Conservation (phyloP, 1,140 invertebrate species). For the Heliconius nattereri region DNA sequence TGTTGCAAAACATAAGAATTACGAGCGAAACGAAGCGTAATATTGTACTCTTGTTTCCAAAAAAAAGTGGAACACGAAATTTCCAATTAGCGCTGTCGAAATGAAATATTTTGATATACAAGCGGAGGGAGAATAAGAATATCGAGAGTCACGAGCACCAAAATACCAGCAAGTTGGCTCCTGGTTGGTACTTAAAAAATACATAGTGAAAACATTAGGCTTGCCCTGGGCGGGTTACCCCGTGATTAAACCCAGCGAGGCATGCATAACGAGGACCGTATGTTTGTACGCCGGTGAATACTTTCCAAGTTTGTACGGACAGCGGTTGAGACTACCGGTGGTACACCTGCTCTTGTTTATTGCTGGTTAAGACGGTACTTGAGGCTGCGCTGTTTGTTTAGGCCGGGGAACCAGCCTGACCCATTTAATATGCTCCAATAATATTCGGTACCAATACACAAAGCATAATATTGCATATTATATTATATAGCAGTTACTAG, state of each 20-base stretch:
- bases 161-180: conserved; percentile 39
- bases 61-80: conserved; percentile 37
- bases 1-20: conserved; percentile 28
- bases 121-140: conserved; percentile 41
- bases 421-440: conserved; percentile 13
- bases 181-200: conserved; percentile 60
- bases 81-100: conserved; percentile 45
- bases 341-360: conserved; percentile 54
- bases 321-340: conserved; percentile 49
- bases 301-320: conserved; percentile 65
- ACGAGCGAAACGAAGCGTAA: conserved; percentile 27
- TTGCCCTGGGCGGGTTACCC: conserved; percentile 58
- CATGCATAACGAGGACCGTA: conserved; percentile 73
- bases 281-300: conserved; percentile 74
- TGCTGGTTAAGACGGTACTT: conserved; percentile 44
- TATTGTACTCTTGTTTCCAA: conserved; percentile 31
- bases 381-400: conserved; percentile 64
- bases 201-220: conserved; percentile 76
- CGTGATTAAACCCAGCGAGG: conserved; percentile 76
- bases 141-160: conserved; percentile 36
- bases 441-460: background rate
- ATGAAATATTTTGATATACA: conserved; percentile 45
- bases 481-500: background rate
- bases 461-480: background rate
- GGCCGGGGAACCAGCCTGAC: conserved; percentile 46